phyloP scores from a whole-genome alignment of 2,113 vertebrate species.

The Meriones unguiculatus region DNA sequence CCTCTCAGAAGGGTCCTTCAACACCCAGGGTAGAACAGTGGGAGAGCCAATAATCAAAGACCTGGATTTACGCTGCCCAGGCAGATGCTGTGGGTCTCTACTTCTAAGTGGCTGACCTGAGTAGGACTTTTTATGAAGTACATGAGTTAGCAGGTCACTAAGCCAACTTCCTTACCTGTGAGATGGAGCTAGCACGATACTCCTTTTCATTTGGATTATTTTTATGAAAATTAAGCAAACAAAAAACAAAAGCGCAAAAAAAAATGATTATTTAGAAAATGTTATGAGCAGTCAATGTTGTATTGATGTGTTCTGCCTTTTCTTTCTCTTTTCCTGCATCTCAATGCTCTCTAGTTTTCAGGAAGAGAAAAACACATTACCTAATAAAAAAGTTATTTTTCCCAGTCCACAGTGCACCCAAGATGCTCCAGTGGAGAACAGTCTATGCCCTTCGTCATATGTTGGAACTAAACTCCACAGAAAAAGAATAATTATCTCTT shows the following conservation, averaged over 20 bases:
- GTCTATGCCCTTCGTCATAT: not conserved
- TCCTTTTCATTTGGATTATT: not conserved
- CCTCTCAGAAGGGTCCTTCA: not conserved
- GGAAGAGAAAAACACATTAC: not conserved
- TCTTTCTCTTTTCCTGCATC: not conserved
- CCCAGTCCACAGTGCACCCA: not conserved
- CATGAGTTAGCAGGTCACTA: not conserved
- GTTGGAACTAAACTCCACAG: conserved; percentile 10
- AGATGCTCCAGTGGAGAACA: not conserved
- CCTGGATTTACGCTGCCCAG: not conserved
- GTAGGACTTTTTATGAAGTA: not conserved
- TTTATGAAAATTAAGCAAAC: conserved; percentile 25
- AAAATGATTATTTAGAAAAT: not conserved
- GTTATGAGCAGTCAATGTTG: not conserved
- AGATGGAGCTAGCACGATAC: not conserved
- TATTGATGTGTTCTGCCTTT: not conserved
- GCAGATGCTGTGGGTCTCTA: not conserved
- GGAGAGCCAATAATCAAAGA: not conserved
- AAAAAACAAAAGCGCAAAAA: not conserved
- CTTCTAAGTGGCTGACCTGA: no score
- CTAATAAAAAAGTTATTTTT: not conserved
- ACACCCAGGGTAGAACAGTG: not conserved
- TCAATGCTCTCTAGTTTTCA: not conserved
- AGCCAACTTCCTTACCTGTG: not conserved
- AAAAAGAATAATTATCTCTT: not conserved